A percentile compares a stretch with the other conserved stretches of the same genome.
These are phyloP conservation scores for Dioctria rufipes DNA, from an alignment of 2,888 invertebrate species.

Conservation along the genomic window DNA sequence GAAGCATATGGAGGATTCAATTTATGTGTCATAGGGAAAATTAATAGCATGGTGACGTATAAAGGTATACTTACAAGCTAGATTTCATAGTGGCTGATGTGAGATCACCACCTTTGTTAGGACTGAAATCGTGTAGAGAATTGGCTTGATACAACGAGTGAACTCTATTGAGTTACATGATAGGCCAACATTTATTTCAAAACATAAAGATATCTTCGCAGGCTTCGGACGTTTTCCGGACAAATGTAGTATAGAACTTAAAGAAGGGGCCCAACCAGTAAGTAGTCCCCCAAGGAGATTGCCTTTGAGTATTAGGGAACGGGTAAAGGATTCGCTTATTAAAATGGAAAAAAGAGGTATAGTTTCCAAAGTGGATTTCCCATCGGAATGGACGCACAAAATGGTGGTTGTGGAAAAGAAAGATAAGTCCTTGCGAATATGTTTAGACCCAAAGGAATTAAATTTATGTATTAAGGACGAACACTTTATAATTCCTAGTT, in stretches of 20 bases:
- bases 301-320: background rate
- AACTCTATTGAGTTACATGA: background rate
- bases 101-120: no score
- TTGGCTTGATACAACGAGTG: background rate
- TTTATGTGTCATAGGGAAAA: background rate
- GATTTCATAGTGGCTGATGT: no score
- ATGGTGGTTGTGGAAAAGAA: no score
- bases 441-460: conserved; percentile 48
- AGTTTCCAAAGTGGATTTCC: background rate
- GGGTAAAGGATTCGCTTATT: background rate
- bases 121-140: background rate
- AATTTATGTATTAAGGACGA: conserved; percentile 47
- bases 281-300: background rate
- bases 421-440: conserved; percentile 52
- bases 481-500: conserved; percentile 38
- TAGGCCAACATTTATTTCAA: background rate
- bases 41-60: background rate
- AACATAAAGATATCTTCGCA: background rate
- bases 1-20: conserved; percentile 11
- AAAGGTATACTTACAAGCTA: background rate
- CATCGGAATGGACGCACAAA: no score
- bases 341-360: background rate
- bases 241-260: background rate
- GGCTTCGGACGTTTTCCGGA: background rate
- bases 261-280: no score